Evolutionary conservation across 2,888 invertebrate genomes (phyloP).

Genomic region (Notodonta ziczac): DNA sequence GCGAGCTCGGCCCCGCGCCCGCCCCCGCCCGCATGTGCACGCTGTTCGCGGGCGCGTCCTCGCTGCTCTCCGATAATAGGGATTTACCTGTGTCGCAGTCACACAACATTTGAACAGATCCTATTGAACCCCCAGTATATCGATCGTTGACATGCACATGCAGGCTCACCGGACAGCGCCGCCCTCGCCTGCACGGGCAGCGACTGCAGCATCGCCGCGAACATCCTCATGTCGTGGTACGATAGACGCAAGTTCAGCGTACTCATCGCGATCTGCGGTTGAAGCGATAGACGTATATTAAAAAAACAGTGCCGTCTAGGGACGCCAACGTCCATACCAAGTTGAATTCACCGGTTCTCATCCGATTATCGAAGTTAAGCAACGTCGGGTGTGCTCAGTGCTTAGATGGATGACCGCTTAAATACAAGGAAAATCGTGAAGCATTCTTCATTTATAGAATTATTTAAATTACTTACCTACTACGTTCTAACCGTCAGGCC

Average conservation of each 20-base stretch:
- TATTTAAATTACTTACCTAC: no score
- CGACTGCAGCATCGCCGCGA: slow-evolving; percentile 93
- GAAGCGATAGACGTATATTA: background rate
- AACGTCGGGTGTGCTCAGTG: no score
- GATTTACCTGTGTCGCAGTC: slow-evolving; percentile 45
- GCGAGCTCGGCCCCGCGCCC: slow-evolving; percentile 48
- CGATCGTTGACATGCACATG: no score
- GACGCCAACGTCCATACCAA: no score
- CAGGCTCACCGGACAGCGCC: slow-evolving; percentile 71
- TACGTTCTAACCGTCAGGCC: no score
- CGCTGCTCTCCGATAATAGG: slow-evolving; percentile 24
- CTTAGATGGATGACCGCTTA: no score
- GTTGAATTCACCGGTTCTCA: no score
- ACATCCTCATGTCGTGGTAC: slow-evolving; percentile 97
- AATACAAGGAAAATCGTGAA: no score
- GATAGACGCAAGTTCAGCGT: slow-evolving; percentile 93
- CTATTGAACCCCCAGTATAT: no score
- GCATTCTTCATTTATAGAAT: no score
- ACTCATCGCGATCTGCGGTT: slow-evolving; percentile 86
- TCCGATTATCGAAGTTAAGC: no score
- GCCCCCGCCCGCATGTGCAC: slow-evolving; percentile 60
- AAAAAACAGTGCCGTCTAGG: no score
- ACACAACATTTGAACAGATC: background rate
- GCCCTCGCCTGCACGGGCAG: slow-evolving; percentile 91
- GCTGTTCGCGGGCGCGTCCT: slow-evolving; percentile 71